Percentiles rank a stretch among this genome's conserved stretches.
Evolutionary conservation across 2,797 vertebrate species (phyloP).

Genomic region (Etheostoma perlongum): DNA sequence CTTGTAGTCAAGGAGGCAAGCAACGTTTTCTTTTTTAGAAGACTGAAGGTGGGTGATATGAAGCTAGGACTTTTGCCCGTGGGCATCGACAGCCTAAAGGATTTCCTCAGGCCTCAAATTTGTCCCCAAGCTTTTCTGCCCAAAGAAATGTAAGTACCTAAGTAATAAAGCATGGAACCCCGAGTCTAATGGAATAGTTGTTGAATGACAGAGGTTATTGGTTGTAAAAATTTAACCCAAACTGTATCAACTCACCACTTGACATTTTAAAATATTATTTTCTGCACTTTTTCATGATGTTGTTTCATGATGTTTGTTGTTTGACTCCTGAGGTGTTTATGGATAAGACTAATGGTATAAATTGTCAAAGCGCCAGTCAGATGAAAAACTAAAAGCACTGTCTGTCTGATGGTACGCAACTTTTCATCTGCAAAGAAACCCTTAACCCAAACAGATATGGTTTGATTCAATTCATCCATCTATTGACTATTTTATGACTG

Average conservation of each 20-base stretch:
- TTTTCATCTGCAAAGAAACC: constrained; percentile 20
- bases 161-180: constrained; percentile 7
- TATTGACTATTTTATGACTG: constrained; percentile 23
- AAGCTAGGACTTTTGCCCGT: constrained; percentile 43
- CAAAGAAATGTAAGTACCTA: constrained; percentile 4
- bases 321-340: constrained; percentile 20
- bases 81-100: constrained; percentile 30
- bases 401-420: constrained; percentile 13
- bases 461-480: constrained; percentile 31
- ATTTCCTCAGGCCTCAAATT: constrained; percentile 34
- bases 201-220: not conserved
- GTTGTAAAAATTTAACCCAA: constrained; percentile 18
- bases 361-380: constrained; percentile 9
- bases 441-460: constrained; percentile 17
- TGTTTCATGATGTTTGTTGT: no score
- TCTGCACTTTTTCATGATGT: not conserved
- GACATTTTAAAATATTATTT: not conserved
- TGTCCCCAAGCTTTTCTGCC: constrained; percentile 18
- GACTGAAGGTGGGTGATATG: constrained; percentile 52
- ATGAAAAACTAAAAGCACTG: not conserved
- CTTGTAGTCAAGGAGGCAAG: constrained; percentile 37
- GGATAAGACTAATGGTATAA: not conserved
- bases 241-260: constrained; percentile 11
- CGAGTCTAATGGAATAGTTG: not conserved
- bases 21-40: constrained; percentile 46